Evolutionary conservation across 2,113 vertebrate species (phyloP), one percentile per base, ranked within the genome.

Genomic region (Semnornis frantzii): DNA sequence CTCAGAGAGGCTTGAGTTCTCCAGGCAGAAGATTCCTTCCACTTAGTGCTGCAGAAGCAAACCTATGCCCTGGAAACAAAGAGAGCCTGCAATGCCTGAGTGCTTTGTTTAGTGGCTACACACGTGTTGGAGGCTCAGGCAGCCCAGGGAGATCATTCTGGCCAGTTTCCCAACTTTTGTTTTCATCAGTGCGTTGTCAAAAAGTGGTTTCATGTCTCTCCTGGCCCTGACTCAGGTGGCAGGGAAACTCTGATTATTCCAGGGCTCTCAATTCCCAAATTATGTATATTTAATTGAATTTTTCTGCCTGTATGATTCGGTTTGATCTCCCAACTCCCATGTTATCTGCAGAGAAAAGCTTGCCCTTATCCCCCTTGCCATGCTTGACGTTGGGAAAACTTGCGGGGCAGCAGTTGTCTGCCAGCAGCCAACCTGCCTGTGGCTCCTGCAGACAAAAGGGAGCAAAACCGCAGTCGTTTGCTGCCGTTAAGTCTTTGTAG

Each of bases 241-340:
- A 0, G 76, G 76, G 80, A 95, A 84, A 80, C 80, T 95, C 82
- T 95, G 94, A 95, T 94, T 91, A 81, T 95, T 91, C 69, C 82
- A 83, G 87, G 0, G 1, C 82, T 86, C 80, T 92, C 85, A 93
- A 48, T 95, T 94, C 95, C 91, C 93, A 79, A 70, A 86, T 95
- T 90, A 95, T 86, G 83, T 78, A 86, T 95, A 86, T 97, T 93
- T 94, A 95, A 95, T 97, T 94, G 85, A 89, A 91, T 92, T 80
- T 80, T 93, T 83, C 93, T 94, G 82, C 90, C 75, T 70, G 34
- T 62, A 52, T 65, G 76, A 78, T 92, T 95, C 66, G 76, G 85
- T 94, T 94, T 97, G 87, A 94, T 95, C 91, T 94, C 82, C 82
- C 34, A 58, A 63, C 77, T 90, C 85, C 76, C 14, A 0, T 69